phyloP scores from a whole-genome alignment of 2,113 vertebrate genomes.

The Galeopterus variegatus region DNA sequence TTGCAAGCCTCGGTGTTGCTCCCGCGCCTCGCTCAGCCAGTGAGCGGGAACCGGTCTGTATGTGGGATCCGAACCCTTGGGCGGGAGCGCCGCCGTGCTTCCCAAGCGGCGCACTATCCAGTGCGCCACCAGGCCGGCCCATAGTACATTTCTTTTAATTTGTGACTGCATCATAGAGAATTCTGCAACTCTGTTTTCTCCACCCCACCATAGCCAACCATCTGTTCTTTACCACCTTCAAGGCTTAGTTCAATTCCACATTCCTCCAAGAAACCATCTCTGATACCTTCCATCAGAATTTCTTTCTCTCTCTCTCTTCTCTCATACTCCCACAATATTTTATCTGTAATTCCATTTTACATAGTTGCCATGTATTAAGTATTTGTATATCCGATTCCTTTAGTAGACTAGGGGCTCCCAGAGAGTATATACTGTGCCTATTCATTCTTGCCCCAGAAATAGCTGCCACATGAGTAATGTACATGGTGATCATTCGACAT shows the following conservation, averaged over 20 bases:
- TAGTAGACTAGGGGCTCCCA: neutral
- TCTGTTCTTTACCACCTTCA: neutral
- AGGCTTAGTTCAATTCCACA: neutral
- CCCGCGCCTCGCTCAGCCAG: too few relatives aligned
- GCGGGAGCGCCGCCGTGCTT: too few relatives aligned
- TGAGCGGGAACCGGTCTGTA: too few relatives aligned
- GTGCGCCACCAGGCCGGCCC: too few relatives aligned
- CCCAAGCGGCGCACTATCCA: too few relatives aligned
- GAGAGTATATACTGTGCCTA: neutral
- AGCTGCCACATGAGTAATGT: neutral
- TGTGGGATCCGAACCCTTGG: too few relatives aligned
- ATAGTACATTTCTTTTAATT: slow-evolving; percentile 46
- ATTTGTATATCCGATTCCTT: neutral
- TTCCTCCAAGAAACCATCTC: slow-evolving; percentile 37
- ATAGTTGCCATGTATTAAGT: neutral
- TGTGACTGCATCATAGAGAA: neutral
- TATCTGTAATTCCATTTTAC: neutral
- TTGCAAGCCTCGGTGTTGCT: too few relatives aligned
- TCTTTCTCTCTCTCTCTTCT: neutral
- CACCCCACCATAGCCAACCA: neutral
- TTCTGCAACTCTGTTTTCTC: neutral
- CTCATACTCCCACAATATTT: neutral
- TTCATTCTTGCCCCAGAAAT: neutral
- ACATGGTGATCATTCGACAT: neutral
- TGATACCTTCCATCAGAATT: neutral